Conservation (phyloP, 2,888 invertebrate species). For the Epirrita christyi region DNA sequence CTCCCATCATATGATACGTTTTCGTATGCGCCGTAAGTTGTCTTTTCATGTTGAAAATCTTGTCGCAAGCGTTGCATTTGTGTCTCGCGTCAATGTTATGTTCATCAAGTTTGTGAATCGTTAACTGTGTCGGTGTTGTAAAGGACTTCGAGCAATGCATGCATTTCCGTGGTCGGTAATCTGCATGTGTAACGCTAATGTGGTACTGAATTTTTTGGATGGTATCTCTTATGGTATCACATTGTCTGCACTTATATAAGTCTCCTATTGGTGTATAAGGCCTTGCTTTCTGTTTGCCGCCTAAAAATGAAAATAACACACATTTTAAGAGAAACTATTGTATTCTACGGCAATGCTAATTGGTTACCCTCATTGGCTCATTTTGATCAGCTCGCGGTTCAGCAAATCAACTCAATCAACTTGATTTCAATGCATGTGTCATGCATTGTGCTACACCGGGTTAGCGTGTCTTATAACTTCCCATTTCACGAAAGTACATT, state of each 20-base stretch:
- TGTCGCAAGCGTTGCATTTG: conserved; percentile 22
- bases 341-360: no score
- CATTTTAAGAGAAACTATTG: not conserved
- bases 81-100: conserved; percentile 17
- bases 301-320: not conserved
- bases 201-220: not conserved
- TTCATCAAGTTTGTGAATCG: conserved; percentile 5
- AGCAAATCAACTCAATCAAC: not conserved
- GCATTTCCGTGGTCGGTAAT: not conserved
- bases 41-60: not conserved
- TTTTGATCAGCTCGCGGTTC: not conserved
- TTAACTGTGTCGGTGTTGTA: not conserved
- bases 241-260: not conserved
- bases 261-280: not conserved
- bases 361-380: no score
- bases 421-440: no score
- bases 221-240: not conserved
- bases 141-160: not conserved
- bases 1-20: conserved; percentile 8
- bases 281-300: not conserved
- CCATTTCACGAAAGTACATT: no score
- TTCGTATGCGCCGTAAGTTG: not conserved
- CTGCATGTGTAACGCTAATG: not conserved
- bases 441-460: no score
- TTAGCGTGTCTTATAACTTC: no score